Base-by-base conservation (phyloP, 2,797 vertebrate genomes). In the Sternotherus odoratus region DNA sequence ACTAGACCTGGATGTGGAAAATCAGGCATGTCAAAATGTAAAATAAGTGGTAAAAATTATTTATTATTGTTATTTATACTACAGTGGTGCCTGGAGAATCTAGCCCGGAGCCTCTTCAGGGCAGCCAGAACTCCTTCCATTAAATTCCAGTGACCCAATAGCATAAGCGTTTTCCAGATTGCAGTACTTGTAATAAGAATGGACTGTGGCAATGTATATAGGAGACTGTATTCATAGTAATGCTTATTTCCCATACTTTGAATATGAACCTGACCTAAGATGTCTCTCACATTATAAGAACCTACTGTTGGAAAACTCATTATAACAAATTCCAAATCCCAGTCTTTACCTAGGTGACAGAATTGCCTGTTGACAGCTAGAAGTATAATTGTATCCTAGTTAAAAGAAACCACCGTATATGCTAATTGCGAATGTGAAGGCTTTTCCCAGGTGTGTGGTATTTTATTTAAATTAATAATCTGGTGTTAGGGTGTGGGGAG, bases 211-310 rank as follows among this genome's bases (percentile, higher is more conserved):
- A 8, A 56, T 56, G 10, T 63, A 43, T 53, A 39, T 23, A 19
- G 1, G 6, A 91, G 24, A 49, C 85, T 53, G 19, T 94, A 1
- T 83, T 95, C 5, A 0, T 2, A 0, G 33, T 39, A 77, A 82
- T 48, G 82, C 85, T 87, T 90, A 75, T 91, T 75, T 90, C n/a
- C 49, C 82, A 3, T 83, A 19, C 72, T 83, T 78, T 39, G 69
- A 86, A 82, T 39, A 43, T 0, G 0, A n/a, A 50, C 26, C 46
- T 83, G 75, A 90, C 56, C 86, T 92, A 30, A 0, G 0, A 36
- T 89, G 54, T 26, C 43, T 89, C 43, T 54, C n/a, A 51, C 8
- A 2, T 80, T 85, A 60, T 12, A 79, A 46, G 9, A 48, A 43
- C 30, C 39, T 5, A 13, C 54, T 77, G 26, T 13, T 60, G 57